Evolutionary conservation across 2,113 vertebrate species (phyloP), one percentile per base, ranked within the genome.

Genomic region (Lepisosteus oculatus): DNA sequence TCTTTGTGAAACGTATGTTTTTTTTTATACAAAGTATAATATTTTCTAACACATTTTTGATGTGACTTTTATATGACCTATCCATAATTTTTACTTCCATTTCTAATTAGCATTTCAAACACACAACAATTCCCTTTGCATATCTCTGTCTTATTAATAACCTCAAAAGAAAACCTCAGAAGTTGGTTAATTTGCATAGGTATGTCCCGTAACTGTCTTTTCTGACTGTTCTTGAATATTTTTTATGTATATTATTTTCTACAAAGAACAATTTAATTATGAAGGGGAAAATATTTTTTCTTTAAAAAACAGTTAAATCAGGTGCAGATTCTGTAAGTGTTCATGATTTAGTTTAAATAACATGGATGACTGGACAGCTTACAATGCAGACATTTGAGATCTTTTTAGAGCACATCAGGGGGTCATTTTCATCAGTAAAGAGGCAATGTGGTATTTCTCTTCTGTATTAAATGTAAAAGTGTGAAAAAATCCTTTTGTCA

Each of bases 81-180:
- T 83, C 74, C 80, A 77, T 83, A 85, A 81, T 87, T 85, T 66
- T 83, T 61, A 72, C 75, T 79, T 77, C 78, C 74, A 78, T 64
- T 80, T 82, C 74, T 81, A 81, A 92, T 92, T 92, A 85, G 82
- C 85, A 90, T 87, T 87, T 90, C 90, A 90, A 90, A 89, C 78
- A 67, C 72, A 73, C 70, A 78, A 79, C 79, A 82, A 80, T 87
- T 79, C 81, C 83, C 81, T 67, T 69, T 79, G 80, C 80, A 82
- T 79, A 79, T 77, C 77, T 78, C 45, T 51, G 76, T 83, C 88
- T 90, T 83, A 86, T 88, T 90, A 89, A 77, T 68, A 77, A 74
- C 76, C 78, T 85, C 78, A 43, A 6, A 72, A 69, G 85, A 79
- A 89, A 80, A 73, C 76, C 77, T 74, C 57, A 65, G 68, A 83